A percentile compares a stretch with the other conserved stretches of the same genome.
These are phyloP conservation scores for Heterocephalus glaber DNA, from an alignment of 2,113 vertebrate genomes.

Conservation along the genomic window DNA sequence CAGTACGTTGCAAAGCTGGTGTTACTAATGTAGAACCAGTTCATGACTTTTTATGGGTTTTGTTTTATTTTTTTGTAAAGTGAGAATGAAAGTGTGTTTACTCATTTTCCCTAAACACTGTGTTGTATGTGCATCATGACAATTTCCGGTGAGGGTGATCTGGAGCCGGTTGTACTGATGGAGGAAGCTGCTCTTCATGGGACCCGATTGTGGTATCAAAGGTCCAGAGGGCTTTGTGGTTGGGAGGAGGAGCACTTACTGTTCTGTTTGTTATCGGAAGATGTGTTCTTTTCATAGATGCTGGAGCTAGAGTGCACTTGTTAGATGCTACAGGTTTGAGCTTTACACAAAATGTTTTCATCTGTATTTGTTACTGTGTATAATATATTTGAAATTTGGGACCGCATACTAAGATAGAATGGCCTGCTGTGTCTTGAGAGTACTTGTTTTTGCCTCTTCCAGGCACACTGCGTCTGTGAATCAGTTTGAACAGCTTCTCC, in stretches of 20 bases:
- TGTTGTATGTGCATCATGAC: constrained; percentile 95
- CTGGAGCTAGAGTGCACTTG: constrained; percentile 89
- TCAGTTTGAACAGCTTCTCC: constrained; percentile 73
- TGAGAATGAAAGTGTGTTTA: constrained; percentile 98
- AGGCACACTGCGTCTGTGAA: constrained; percentile 73
- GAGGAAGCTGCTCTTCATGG: constrained; percentile 81
- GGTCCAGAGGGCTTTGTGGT: constrained; percentile 85
- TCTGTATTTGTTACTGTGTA: constrained; percentile 83
- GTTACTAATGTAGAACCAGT: constrained; percentile 90
- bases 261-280: constrained; percentile 84
- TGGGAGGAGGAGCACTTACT: constrained; percentile 84
- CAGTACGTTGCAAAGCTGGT: constrained; percentile 92
- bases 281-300: constrained; percentile 84
- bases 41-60: constrained; percentile 83
- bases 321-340: constrained; percentile 89
- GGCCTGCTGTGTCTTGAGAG: constrained; percentile 80
- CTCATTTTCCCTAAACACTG: constrained; percentile 95
- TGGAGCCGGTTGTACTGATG: constrained; percentile 81
- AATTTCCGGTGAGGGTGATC: constrained; percentile 84
- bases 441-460: constrained; percentile 79
- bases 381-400: constrained; percentile 73
- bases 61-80: constrained; percentile 90
- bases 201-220: constrained; percentile 76
- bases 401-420: constrained; percentile 75
- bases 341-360: constrained; percentile 86